Evolutionary conservation across 2,113 vertebrate genomes (phyloP).

Genomic region (Pao palembangensis): DNA sequence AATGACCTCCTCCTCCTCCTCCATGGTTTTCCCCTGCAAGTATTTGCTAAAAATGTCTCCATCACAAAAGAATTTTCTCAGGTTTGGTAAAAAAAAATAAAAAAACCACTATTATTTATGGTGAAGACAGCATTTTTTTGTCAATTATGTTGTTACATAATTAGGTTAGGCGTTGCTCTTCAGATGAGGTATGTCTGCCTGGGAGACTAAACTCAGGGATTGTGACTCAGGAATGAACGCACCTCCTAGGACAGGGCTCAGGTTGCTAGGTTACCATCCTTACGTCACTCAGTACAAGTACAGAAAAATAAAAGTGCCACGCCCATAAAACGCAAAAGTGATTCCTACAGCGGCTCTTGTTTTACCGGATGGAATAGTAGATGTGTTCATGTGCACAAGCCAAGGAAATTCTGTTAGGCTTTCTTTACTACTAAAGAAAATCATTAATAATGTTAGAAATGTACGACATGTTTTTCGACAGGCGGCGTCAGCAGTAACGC

Average conservation of each 20-base stretch:
- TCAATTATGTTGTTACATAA: background rate
- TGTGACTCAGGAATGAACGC: background rate
- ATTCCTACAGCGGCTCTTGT: slow-evolving; percentile 21
- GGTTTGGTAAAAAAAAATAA: background rate
- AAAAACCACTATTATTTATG: background rate
- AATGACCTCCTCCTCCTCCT: background rate
- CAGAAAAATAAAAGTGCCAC: slow-evolving; percentile 23
- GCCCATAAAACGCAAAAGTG: slow-evolving; percentile 43
- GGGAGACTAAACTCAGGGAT: slow-evolving; percentile 20
- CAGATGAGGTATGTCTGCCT: slow-evolving; percentile 16
- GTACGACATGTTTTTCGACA: too few species aligned
- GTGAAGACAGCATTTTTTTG: background rate
- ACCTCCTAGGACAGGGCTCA: slow-evolving; percentile 19
- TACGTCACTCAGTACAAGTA: background rate
- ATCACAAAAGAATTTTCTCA: background rate
- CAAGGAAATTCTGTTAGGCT: too few species aligned
- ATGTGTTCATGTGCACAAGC: background rate
- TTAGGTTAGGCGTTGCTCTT: background rate
- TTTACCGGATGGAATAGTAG: background rate
- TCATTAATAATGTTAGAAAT: too few species aligned
- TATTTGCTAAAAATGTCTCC: background rate
- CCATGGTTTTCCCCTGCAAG: background rate
- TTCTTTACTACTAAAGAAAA: too few species aligned
- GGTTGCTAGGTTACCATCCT: slow-evolving; percentile 45
- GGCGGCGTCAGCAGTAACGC: too few species aligned